Base-by-base conservation (phyloP, 2,888 invertebrate species). In the Andrena bucephala region DNA sequence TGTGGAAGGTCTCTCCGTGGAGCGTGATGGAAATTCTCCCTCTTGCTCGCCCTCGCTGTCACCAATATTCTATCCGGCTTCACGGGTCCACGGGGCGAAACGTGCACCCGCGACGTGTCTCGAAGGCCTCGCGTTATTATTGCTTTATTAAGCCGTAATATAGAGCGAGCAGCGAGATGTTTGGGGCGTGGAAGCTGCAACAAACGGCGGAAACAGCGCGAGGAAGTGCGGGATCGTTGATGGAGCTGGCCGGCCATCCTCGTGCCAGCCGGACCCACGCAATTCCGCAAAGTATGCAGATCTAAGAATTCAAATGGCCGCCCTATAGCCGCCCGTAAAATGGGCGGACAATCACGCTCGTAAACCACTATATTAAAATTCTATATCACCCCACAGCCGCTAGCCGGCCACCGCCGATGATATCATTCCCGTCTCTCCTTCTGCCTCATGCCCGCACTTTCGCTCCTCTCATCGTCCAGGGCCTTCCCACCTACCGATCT, bases 291-390 rank as follows among this genome's bases (percentile, higher is more conserved):
- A 93, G 91, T 93, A 93, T 93, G 93, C 93, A 93, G 93, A 94
- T 94, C 93, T 93, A 93, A 94, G 94, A 94, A 94, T 94, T 94
- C 91, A 93, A 94, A 94, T 94, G 93, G 92, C 91, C 89, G 91
- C 87, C 90, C 93, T 92, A 90, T 91, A 89, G 89, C 90, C 91
- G 85, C 42, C 91, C 91, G 90, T 94, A 93, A 94, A 93, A 94
- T 93, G 91, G 91, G 92, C 33, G 93, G 94, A 94, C 94, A 94
- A 94, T 94, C 93, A 93, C 92, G 92, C 93, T 93, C 94, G 92
- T 93, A 94, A 94, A 94, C 85, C 93, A 93, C 93, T 93, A 93
- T 93, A 93, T 94, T 94, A 94, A 94, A 94, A 94, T 94, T 94
- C 93, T 94, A 93, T 94, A 94, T 93, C 92, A 90, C 87, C 85